Evolutionary conservation across 37 sponge, comb jelly and placozoan species (phyloP).

Genomic region (Lycopodina hypogea): DNA sequence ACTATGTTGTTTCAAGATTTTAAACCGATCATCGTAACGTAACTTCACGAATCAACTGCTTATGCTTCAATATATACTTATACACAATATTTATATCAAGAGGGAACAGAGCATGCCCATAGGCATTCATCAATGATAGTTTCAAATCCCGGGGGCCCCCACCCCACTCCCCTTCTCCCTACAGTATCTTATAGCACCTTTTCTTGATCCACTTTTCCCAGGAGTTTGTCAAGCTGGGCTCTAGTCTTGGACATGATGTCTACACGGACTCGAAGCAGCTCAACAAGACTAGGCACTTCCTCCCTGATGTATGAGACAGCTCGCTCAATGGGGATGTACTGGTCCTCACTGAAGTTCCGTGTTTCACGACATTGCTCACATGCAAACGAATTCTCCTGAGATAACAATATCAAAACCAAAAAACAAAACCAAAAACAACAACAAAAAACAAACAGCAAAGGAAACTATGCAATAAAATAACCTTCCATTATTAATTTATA

Average conservation of each 20-base stretch:
- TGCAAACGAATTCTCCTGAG: slow-evolving; percentile 42
- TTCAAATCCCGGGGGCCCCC: too few relatives aligned
- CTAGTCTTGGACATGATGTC: slow-evolving; percentile 39
- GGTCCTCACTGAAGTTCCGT: slow-evolving; percentile 11
- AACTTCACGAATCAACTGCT: background rate
- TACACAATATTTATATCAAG: background rate
- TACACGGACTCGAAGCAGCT: slow-evolving; percentile 25
- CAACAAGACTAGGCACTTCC: slow-evolving; percentile 30
- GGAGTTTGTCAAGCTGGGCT: slow-evolving; percentile 27
- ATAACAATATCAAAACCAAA: background rate
- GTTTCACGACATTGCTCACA: slow-evolving; percentile 43
- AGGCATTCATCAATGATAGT: too few relatives aligned
- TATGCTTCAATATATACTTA: background rate
- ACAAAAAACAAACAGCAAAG: background rate
- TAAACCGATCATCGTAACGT: too few relatives aligned
- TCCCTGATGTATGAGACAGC: slow-evolving; percentile 34
- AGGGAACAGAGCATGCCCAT: too few relatives aligned
- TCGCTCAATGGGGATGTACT: slow-evolving; percentile 32
- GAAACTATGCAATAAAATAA: too few relatives aligned
- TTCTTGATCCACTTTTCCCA: slow-evolving; percentile 21
- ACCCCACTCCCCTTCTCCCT: too few relatives aligned
- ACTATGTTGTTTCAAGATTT: too few relatives aligned
- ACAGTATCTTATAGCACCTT: slow-evolving; percentile 2
- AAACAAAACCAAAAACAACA: background rate
- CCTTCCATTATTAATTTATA: too few relatives aligned